Conservation (phyloP, 1,140 invertebrate genomes). For the Nixonia krombeini region DNA sequence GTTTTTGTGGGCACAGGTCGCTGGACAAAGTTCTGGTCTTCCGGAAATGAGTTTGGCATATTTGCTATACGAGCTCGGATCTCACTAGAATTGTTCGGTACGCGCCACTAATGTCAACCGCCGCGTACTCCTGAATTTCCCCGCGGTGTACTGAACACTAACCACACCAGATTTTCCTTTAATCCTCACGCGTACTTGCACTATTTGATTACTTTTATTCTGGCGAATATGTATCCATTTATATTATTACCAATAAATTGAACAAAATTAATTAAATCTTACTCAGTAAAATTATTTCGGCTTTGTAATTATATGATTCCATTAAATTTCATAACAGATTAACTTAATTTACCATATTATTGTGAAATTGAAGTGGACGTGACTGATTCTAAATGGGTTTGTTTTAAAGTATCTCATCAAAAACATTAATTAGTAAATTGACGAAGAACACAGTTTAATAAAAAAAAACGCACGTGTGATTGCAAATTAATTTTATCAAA, state of each 20-base stretch:
- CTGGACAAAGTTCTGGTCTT: conserved; percentile 23
- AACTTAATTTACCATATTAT: no score
- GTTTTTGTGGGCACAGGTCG: conserved; percentile 23
- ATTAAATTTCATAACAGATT: no score
- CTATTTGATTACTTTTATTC: not conserved
- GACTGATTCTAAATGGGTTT: no score
- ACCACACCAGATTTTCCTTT: conserved; percentile 7
- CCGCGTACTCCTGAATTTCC: conserved; percentile 26
- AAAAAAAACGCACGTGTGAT: no score
- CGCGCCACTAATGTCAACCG: conserved; percentile 1
- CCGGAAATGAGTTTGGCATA: conserved; percentile 36
- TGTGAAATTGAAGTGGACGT: no score
- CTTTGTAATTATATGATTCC: no score
- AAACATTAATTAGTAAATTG: no score
- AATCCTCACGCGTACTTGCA: not conserved
- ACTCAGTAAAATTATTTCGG: not conserved
- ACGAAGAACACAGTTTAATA: no score
- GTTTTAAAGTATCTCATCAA: no score
- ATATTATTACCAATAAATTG: not conserved
- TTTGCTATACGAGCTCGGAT: conserved; percentile 23
- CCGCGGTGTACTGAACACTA: conserved; percentile 33
- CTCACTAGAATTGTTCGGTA: conserved; percentile 7
- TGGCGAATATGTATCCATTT: no score
- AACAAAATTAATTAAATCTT: not conserved
- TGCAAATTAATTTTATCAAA: no score